These are phyloP conservation scores for Gortyna flavago DNA, from an alignment of 2,888 invertebrate genomes.

Conservation along the genomic window DNA sequence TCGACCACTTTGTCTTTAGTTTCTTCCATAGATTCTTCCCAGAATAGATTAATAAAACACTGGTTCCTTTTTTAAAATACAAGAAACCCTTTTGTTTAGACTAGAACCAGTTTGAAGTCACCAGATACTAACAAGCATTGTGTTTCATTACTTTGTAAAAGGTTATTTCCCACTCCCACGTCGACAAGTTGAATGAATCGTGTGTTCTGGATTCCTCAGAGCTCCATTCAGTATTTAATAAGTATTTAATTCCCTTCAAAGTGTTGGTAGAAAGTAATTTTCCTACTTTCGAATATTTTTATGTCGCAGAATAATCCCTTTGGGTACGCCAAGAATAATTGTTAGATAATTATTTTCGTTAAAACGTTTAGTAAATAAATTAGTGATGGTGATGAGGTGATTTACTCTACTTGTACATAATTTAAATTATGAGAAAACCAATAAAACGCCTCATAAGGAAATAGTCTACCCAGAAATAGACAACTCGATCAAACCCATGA, in stretches of 20 bases:
- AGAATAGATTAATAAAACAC: background rate
- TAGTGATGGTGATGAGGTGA: no score
- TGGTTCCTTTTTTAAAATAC: background rate
- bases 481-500: slow-evolving; percentile 23
- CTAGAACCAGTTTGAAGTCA: slow-evolving; percentile 13
- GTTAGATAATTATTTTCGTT: background rate
- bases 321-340: slow-evolving; percentile 7
- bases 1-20: background rate
- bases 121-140: slow-evolving; percentile 19
- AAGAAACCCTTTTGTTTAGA: slow-evolving; percentile 1
- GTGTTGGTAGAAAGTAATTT: background rate
- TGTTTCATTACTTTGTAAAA: slow-evolving; percentile 14
- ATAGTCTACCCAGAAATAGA: slow-evolving; percentile 27
- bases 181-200: slow-evolving; percentile 10
- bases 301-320: slow-evolving; percentile 6
- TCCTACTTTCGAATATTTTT: no score
- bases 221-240: background rate
- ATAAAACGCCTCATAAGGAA: background rate
- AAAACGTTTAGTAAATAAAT: background rate
- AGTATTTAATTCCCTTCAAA: background rate
- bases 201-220: background rate
- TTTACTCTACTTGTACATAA: background rate
- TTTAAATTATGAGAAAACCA: slow-evolving; percentile 14
- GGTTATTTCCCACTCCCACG: slow-evolving; percentile 10
- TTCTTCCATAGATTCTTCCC: background rate